A percentile compares a stretch with the other conserved stretches of the same genome.
phyloP scores from a whole-genome alignment of 2,113 vertebrate species.

The Misgurnus anguillicaudatus region DNA sequence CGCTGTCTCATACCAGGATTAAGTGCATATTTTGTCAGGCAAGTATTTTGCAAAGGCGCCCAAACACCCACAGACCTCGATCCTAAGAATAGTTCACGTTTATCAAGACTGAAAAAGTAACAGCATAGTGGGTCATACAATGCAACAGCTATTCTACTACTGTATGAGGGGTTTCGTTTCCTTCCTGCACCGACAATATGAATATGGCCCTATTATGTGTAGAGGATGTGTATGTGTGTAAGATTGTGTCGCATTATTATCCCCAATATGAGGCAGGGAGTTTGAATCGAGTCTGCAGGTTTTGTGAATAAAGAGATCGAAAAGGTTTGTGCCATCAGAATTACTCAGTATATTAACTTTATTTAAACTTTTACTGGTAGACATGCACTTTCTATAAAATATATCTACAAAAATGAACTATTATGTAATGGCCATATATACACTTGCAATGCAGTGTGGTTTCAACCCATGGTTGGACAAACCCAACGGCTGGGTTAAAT shows the following conservation, averaged over 20 bases:
- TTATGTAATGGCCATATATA: neutral
- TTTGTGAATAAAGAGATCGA: too few species aligned
- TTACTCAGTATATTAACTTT: too few species aligned
- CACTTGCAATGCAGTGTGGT: neutral
- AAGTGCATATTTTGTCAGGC: constrained; percentile 22
- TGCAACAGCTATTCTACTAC: constrained; percentile 21
- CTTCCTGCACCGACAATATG: constrained; percentile 59
- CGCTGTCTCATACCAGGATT: constrained; percentile 30
- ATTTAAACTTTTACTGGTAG: too few species aligned
- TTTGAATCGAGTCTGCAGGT: too few species aligned
- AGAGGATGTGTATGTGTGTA: neutral
- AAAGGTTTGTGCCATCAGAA: too few species aligned
- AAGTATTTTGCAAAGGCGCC: constrained; percentile 2
- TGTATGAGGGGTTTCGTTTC: constrained; percentile 40
- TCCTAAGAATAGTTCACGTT: constrained; percentile 30
- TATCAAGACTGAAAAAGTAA: constrained; percentile 35
- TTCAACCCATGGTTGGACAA: too few species aligned
- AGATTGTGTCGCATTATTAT: too few species aligned
- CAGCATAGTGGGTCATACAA: constrained; percentile 32
- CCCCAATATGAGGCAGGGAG: too few species aligned
- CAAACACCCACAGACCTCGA: constrained; percentile 12
- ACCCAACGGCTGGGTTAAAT: too few species aligned
- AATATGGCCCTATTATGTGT: constrained; percentile 50
- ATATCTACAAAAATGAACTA: too few species aligned
- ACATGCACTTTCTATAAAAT: too few species aligned